A percentile compares a stretch with the other conserved stretches of the same genome.
These are phyloP conservation scores for Leptinotarsa tumamoca DNA, from an alignment of 2,888 invertebrate genomes.

Conservation along the genomic window DNA sequence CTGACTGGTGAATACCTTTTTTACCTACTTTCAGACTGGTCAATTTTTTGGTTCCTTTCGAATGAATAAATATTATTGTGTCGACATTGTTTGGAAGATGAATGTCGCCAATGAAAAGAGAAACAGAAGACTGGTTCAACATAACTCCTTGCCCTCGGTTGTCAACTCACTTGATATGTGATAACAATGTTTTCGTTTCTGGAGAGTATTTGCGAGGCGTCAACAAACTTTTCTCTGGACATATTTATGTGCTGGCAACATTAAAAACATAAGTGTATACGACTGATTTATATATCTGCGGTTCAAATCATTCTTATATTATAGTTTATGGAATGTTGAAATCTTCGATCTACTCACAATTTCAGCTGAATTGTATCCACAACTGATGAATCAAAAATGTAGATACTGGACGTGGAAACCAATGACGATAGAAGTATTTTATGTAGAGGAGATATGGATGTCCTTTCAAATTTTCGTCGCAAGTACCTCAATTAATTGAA, in stretches of 20 bases:
- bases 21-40: too few species aligned
- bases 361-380: neutral
- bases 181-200: neutral
- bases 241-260: neutral
- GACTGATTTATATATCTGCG: neutral
- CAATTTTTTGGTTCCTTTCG: too few species aligned
- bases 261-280: neutral
- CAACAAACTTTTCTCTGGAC: slow-evolving; percentile 14
- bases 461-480: too few species aligned
- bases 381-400: too few species aligned
- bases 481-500: too few species aligned
- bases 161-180: slow-evolving; percentile 10
- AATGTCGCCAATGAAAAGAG: neutral
- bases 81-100: too few species aligned
- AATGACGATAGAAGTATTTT: too few species aligned
- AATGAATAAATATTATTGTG: too few species aligned
- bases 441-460: too few species aligned
- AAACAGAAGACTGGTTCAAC: neutral
- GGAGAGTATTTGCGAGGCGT: neutral
- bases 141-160: neutral
- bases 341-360: neutral
- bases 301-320: neutral
- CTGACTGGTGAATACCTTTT: too few species aligned
- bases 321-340: neutral
- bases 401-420: too few species aligned